Evolutionary conservation across 2,888 invertebrate species (phyloP).

Genomic region (Athalia circularis): DNA sequence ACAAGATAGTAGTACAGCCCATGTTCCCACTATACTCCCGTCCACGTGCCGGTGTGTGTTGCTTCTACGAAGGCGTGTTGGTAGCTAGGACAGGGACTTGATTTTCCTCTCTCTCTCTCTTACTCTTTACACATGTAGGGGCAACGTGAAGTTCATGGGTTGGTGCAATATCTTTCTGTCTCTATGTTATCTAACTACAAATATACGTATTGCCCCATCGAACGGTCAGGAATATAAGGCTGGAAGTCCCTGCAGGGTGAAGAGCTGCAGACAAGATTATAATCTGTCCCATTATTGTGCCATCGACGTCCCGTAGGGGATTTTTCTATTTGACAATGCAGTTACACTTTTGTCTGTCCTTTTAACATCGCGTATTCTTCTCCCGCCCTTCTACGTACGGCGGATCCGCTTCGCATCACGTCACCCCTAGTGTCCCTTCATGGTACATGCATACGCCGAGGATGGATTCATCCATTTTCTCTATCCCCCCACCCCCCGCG

Average conservation of each 20-base stretch:
- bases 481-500: slow-evolving; percentile 8
- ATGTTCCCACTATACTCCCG: neutral
- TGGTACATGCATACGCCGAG: neutral
- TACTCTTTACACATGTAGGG: neutral
- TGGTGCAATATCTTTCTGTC: neutral
- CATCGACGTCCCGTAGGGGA: slow-evolving; percentile 73
- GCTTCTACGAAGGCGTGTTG: no score
- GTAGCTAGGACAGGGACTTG: neutral
- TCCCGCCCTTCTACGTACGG: slow-evolving; percentile 11
- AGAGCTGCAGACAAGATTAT: slow-evolving; percentile 73
- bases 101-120: neutral
- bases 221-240: slow-evolving; percentile 15
- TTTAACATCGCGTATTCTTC: slow-evolving; percentile 67
- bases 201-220: neutral
- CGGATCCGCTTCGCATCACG: neutral
- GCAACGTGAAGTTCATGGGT: slow-evolving; percentile 7
- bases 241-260: slow-evolving; percentile 54
- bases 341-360: slow-evolving; percentile 73
- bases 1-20: slow-evolving; percentile 57
- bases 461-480: neutral
- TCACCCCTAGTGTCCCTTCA: neutral
- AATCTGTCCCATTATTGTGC: slow-evolving; percentile 74
- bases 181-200: neutral
- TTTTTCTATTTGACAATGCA: slow-evolving; percentile 72
- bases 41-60: neutral